Percentiles rank a stretch among this genome's conserved stretches.
phyloP scores from a whole-genome alignment of 2,113 vertebrate species.

The Diglossa brunneiventris region DNA sequence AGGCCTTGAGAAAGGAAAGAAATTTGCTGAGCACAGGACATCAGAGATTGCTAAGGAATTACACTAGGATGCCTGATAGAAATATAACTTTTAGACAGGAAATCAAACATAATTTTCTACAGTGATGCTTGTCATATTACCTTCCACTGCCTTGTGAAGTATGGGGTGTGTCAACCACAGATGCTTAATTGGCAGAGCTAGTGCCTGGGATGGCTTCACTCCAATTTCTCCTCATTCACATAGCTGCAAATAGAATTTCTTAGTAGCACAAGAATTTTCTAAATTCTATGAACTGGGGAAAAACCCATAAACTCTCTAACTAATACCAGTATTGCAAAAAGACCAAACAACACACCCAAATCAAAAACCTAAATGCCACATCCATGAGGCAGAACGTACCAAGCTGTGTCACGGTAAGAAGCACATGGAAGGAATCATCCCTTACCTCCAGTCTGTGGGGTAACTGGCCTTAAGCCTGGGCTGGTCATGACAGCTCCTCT shows the following conservation, averaged over 20 bases:
- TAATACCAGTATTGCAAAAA: neutral
- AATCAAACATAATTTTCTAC: neutral
- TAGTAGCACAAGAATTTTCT: neutral
- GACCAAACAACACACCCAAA: neutral
- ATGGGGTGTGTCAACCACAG: neutral
- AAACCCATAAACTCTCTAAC: accelerated
- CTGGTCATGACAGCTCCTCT: slow-evolving; percentile 74
- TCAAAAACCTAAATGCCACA: neutral
- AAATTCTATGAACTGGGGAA: neutral
- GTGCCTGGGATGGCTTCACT: neutral
- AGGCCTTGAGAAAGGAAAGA: neutral
- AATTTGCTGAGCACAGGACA: neutral
- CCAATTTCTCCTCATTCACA: neutral
- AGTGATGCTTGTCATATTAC: neutral
- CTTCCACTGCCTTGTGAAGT: neutral
- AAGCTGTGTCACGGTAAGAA: neutral
- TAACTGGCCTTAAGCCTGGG: slow-evolving; percentile 75
- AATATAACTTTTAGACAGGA: neutral
- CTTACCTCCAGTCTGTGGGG: slow-evolving; percentile 76
- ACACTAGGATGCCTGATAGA: neutral
- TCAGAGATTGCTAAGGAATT: neutral
- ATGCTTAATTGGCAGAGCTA: neutral
- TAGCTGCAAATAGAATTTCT: neutral
- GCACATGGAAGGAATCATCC: neutral
- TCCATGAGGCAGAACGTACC: neutral